Conservation (phyloP, 1,140 invertebrate genomes). For the Drosophila orosa region DNA sequence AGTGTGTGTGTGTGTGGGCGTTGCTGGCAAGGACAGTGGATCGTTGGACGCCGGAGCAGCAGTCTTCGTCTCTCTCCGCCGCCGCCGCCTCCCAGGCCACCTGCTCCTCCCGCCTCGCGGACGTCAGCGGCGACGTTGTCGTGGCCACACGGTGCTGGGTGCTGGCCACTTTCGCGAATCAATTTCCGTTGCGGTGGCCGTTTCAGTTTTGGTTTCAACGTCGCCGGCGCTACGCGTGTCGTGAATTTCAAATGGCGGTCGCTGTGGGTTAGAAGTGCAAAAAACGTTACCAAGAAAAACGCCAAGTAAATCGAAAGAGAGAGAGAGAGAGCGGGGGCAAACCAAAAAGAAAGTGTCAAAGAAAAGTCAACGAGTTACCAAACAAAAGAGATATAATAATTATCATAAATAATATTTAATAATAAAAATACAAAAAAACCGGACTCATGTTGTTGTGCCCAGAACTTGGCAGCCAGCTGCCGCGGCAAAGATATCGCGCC, state of each 20-base stretch:
- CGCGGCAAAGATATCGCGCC: conserved; percentile 54
- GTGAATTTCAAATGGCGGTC: conserved; percentile 76
- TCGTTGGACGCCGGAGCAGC: conserved; percentile 46
- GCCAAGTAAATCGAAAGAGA: conserved; percentile 3
- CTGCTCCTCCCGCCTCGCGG: conserved; percentile 15
- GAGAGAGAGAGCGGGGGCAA: conserved; percentile 1
- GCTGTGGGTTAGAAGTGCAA: conserved; percentile 34
- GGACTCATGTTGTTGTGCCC: conserved; percentile 50
- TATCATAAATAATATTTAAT: conserved; percentile 9
- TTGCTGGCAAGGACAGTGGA: conserved; percentile 70
- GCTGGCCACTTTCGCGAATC: conserved; percentile 75
- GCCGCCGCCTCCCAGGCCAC: conserved; percentile 3
- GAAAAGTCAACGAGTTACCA: conserved; percentile 16
- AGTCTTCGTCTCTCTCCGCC: neutral
- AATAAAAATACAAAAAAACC: conserved; percentile 4
- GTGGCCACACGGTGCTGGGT: conserved; percentile 44
- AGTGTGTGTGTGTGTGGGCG: conserved; percentile 55
- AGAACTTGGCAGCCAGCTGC: conserved; percentile 50
- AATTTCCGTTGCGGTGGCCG: conserved; percentile 81
- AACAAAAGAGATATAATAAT: conserved; percentile 23
- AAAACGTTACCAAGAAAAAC: conserved; percentile 20
- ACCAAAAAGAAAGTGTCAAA: conserved; percentile 21
- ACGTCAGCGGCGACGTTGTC: conserved; percentile 41
- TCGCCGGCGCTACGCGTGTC: conserved; percentile 75
- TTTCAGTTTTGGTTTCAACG: conserved; percentile 81